phyloP scores from a whole-genome alignment of 2,888 invertebrate genomes.

The Meteorus colon region DNA sequence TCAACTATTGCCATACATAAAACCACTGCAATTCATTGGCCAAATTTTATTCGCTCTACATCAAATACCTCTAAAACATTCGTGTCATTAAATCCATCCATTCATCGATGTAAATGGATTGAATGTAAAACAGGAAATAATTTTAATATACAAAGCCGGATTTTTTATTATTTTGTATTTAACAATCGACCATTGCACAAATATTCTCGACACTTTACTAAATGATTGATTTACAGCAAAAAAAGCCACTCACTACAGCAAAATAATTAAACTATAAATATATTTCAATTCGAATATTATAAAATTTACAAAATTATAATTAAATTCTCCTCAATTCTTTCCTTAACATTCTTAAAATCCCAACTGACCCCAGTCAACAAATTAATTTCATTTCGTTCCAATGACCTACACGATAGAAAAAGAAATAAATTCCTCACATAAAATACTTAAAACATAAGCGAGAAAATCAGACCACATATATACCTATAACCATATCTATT shows the following conservation, averaged over 20 bases:
- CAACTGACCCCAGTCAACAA: slow-evolving; percentile 1
- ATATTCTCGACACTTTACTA: no score
- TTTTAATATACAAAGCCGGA: no score
- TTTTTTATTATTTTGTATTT: no score
- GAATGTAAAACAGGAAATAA: no score
- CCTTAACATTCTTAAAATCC: not conserved
- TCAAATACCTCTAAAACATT: not conserved
- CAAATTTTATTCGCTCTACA: slow-evolving; percentile 18
- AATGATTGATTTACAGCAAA: no score
- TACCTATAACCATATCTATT: not conserved
- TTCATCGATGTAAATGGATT: no score
- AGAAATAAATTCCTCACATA: not conserved
- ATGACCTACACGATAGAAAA: not conserved
- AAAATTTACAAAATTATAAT: no score
- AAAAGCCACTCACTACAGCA: no score
- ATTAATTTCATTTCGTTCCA: not conserved
- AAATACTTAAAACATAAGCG: not conserved
- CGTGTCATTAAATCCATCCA: not conserved
- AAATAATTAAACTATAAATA: no score
- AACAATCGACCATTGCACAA: no score
- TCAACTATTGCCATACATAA: slow-evolving; percentile 22
- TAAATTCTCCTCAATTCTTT: no score
- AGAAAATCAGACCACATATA: not conserved
- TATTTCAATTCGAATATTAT: no score
- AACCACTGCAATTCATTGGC: slow-evolving; percentile 22